Base-by-base conservation (phyloP, 2,797 vertebrate species). In the Malurus splendens region DNA sequence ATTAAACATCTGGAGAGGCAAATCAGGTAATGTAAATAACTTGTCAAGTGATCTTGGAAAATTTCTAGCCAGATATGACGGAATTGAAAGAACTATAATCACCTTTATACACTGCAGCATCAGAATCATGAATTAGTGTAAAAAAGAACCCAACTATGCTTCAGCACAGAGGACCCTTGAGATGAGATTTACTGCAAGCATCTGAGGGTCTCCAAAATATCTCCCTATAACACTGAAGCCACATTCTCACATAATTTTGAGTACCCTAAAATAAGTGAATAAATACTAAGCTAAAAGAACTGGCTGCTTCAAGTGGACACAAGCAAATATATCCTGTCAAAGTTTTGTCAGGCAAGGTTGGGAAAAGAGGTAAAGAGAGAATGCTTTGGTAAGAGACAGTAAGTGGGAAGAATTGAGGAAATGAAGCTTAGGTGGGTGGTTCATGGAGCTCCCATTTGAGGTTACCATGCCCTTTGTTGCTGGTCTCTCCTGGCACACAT, bases 31-130 rank as follows among this genome's bases (percentile, higher is more conserved):
- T 25, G 8, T 44, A 80, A 57, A 27, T 2, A 60, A 70, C 1
- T 10, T 62, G 12, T 82, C 45, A 90, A 42, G 33, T 44, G 25
- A 39, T 33, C 7, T 85, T 42, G 84, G 32, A 33, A 93, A 86
- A 87, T 52, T 41, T 68, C 36, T 72, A 60, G 18, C 16, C 10
- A 41, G 24, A 70, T 79, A 45, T 51, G 82, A 87, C 19, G 39
- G 36, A 86, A 78, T 61, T 54, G 41, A 87, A 55, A 32, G 36
- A 51, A 10, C 71, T 82, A 12, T 72, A 84, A 25, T 41, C 57
- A 30, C 10, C 17, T 73, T 66, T n/a, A 32, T 45, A 51, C 1
- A 45, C 13, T n/a, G 18, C 14, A 62, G 12, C 19, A 39, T 39
- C 22, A 42, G 28, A 14, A 59, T 48, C 4, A 52, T 7, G 8